Conservation (phyloP, 1,140 invertebrate species). For the Apolygus lucorum region DNA sequence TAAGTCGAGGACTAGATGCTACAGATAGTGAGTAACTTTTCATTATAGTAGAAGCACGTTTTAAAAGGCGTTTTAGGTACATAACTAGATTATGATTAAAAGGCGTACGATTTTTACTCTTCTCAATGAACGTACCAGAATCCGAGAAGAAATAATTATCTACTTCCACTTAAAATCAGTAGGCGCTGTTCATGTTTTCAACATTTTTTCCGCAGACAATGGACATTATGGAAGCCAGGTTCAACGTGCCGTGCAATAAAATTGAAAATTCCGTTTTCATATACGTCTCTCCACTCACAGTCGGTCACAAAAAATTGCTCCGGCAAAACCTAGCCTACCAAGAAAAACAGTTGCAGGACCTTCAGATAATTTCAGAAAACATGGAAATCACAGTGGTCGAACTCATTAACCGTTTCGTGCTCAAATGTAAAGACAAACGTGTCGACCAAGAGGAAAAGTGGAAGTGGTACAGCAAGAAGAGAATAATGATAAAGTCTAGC, state of each 20-base stretch:
- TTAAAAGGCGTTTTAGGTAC: too few relatives aligned
- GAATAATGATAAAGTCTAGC: slow-evolving; percentile 45
- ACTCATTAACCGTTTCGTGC: slow-evolving; percentile 61
- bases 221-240: slow-evolving; percentile 66
- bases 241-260: slow-evolving; percentile 58
- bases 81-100: too few relatives aligned
- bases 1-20: too few relatives aligned
- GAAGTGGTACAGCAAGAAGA: slow-evolving; percentile 54
- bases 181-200: too few relatives aligned
- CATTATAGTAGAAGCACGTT: too few relatives aligned
- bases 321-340: slow-evolving; percentile 49
- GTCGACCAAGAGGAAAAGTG: slow-evolving; percentile 47
- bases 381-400: slow-evolving; percentile 57
- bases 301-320: slow-evolving; percentile 55
- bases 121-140: too few relatives aligned
- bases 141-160: too few relatives aligned
- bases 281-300: slow-evolving; percentile 53
- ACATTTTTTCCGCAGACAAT: too few relatives aligned
- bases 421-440: slow-evolving; percentile 45
- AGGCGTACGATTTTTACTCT: too few relatives aligned
- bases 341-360: slow-evolving; percentile 37
- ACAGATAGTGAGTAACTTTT: too few relatives aligned
- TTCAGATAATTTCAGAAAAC: slow-evolving; percentile 49
- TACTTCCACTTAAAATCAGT: too few relatives aligned
- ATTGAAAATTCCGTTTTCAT: slow-evolving; percentile 56